Evolutionary conservation across 2,888 invertebrate species (phyloP).

Genomic region (Caenorhabditis panamensis): DNA sequence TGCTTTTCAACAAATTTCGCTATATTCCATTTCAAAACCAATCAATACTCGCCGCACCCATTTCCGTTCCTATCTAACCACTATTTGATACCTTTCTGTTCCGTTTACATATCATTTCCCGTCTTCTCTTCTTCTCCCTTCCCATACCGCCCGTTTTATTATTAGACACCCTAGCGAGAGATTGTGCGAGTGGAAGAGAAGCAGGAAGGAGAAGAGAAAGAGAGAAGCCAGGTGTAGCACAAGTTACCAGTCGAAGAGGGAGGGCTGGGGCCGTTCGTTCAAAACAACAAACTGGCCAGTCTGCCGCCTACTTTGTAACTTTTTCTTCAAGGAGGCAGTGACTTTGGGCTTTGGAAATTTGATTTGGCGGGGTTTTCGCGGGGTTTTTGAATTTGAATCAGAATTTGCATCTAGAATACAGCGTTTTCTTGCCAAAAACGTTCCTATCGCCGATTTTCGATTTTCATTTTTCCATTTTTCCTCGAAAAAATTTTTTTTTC

Average conservation of each 20-base stretch:
- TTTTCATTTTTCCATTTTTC: too few species aligned
- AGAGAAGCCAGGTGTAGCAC: constrained; percentile 38
- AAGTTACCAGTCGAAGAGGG: constrained; percentile 48
- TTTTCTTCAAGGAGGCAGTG: neutral
- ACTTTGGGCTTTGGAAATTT: too few species aligned
- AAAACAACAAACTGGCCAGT: constrained; percentile 30
- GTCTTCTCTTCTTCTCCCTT: neutral
- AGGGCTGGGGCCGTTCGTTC: constrained; percentile 23
- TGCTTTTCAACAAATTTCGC: too few species aligned
- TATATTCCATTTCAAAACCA: neutral
- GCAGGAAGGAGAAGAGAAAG: constrained; percentile 32
- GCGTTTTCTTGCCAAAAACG: too few species aligned
- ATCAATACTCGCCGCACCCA: constrained; percentile 1
- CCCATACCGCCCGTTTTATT: constrained; percentile 31
- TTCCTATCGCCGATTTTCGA: too few species aligned
- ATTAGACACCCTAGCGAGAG: constrained; percentile 4
- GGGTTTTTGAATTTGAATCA: too few species aligned
- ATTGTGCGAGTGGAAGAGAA: constrained; percentile 7
- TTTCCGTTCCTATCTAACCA: neutral
- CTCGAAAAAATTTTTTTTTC: neutral
- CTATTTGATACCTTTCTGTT: neutral
- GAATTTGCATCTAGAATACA: too few species aligned
- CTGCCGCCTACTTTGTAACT: neutral
- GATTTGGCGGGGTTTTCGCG: too few species aligned
- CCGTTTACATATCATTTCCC: constrained; percentile 5